Conservation (phyloP, 1,140 invertebrate species). For the Drosophila nannoptera region DNA sequence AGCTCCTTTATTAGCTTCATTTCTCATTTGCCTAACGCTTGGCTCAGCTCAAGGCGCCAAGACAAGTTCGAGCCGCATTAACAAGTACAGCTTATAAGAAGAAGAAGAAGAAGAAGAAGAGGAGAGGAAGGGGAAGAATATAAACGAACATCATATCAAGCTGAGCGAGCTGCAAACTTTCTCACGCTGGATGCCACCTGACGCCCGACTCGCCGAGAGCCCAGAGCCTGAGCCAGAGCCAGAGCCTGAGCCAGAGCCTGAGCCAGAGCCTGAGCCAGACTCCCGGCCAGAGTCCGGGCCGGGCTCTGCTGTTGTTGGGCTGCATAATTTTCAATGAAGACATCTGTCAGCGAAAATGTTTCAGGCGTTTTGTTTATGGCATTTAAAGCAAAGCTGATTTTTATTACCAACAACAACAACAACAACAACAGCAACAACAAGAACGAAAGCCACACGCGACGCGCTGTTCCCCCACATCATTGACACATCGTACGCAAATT, state of each 20-base stretch:
- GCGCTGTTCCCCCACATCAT: slow-evolving; percentile 64
- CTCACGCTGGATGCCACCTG: slow-evolving; percentile 70
- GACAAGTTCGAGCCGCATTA: slow-evolving; percentile 4
- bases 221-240: slow-evolving; percentile 1
- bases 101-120: background rate
- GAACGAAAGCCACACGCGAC: slow-evolving; percentile 67
- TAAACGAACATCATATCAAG: slow-evolving; percentile 35
- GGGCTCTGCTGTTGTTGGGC: background rate
- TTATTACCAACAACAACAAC: slow-evolving; percentile 71
- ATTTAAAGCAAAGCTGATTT: slow-evolving; percentile 77
- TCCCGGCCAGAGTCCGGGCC: background rate
- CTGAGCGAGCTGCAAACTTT: slow-evolving; percentile 55
- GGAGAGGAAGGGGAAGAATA: slow-evolving; percentile 5
- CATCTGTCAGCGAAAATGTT: slow-evolving; percentile 78
- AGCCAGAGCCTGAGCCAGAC: background rate
- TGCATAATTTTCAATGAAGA: slow-evolving; percentile 78
- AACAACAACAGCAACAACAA: slow-evolving; percentile 31
- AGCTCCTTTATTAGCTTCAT: too few species aligned
- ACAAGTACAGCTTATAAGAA: slow-evolving; percentile 5
- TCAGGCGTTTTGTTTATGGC: slow-evolving; percentile 77
- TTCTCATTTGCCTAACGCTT: too few species aligned
- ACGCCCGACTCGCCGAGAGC: slow-evolving; percentile 36
- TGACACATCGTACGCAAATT: slow-evolving; percentile 77
- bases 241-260: slow-evolving; percentile 3
- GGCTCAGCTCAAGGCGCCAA: background rate